Percentiles rank a stretch among this genome's conserved stretches.
phyloP scores from a whole-genome alignment of 2,113 vertebrate species.

The Pungitius pungitius region DNA sequence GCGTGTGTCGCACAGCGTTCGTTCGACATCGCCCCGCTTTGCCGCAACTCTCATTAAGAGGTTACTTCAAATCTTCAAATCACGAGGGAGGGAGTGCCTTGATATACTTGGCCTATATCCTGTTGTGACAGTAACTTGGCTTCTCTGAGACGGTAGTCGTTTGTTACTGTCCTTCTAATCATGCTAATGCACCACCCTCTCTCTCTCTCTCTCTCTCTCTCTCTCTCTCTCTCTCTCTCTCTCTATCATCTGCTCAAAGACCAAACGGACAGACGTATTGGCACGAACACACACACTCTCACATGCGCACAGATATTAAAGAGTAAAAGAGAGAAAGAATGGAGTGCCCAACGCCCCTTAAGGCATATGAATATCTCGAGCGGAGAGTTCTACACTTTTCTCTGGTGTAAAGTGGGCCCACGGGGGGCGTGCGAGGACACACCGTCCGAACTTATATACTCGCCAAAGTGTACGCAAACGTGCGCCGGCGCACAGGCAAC shows the following conservation, averaged over 20 bases:
- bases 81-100: conserved; percentile 24
- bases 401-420: conserved; percentile 2
- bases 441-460: background rate
- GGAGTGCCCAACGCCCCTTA: conserved; percentile 45
- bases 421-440: background rate
- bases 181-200: conserved; percentile 69
- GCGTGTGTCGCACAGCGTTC: background rate
- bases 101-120: conserved; percentile 64
- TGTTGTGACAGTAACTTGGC: conserved; percentile 70
- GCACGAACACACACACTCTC: conserved; percentile 17
- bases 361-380: conserved; percentile 66
- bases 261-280: background rate
- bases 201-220: conserved; percentile 22
- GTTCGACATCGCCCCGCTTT: background rate
- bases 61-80: conserved; percentile 2
- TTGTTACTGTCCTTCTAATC: conserved; percentile 82
- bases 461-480: conserved; percentile 16
- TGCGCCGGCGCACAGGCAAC: conserved; percentile 32
- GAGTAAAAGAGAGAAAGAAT: conserved; percentile 41
- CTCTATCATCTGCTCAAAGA: background rate
- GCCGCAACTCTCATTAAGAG: conserved; percentile 23
- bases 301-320: conserved; percentile 40
- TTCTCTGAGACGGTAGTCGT: conserved; percentile 70
- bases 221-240: conserved; percentile 20
- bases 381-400: conserved; percentile 54